Evolutionary conservation across 1,140 invertebrate species (phyloP), one percentile per base, ranked within the genome.

Genomic region (Zaprionus kolodkinae): DNA sequence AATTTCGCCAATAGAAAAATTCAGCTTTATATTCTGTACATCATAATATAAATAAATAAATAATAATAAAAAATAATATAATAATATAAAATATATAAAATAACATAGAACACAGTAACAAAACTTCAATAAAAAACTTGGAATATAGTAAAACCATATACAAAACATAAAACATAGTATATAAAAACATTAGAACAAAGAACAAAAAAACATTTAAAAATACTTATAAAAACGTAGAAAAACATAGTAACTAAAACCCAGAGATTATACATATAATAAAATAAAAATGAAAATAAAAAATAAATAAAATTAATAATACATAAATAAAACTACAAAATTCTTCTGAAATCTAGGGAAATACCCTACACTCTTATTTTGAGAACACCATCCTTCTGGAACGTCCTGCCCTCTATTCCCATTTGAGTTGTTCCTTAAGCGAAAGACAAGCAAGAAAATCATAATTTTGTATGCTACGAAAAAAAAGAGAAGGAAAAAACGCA

Each of bases 361-460:
- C n/a, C 6, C 4, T 6, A 33, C 15, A 17, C 15, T 50, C 45
- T 36, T 35, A 17, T 36, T 67, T 36, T 48, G 30, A 15, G 65
- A 48, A 60, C 43, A n/a, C 9, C 3, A 3, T 25, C 6, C 13
- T n/a, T 9, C 17, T 50, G 45, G 25, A 17, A 27, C 40, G 10
- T 30, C 43, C 7, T n/a, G 27, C 27, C 45, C 30, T 27, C 10
- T 52, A 50, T 52, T 13, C 25, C 13, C 25, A 9, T 59, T 57
- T 13, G 40, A 38, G n/a, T 45, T 15, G n/a, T 15, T 15, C n/a
- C 15, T 15, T 45, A n/a, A 15, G 5, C 5, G 15, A 56, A 12
- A 56, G 10, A 30, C 11, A 15, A 69, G 55, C 33, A 60, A 27
- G 12, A 52, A 66, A 59, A 72, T 50, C 12, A 59, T 54, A 25